phyloP scores from a whole-genome alignment of 2,113 vertebrate genomes.

The Porphyrio hochstetteri region DNA sequence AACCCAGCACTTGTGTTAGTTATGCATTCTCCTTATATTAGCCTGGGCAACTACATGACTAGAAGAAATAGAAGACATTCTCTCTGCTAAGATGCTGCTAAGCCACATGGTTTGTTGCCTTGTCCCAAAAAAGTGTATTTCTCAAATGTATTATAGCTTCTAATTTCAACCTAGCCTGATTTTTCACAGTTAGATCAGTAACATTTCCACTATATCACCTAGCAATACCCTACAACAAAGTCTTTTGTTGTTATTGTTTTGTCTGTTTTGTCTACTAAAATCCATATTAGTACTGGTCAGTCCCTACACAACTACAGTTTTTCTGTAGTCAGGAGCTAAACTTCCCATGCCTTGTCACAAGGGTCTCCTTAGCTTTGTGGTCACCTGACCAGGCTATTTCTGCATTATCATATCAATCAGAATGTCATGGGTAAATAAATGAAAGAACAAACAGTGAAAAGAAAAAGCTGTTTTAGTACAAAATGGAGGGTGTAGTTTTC shows the following conservation, averaged over 20 bases:
- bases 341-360: not conserved
- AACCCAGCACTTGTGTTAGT: not conserved
- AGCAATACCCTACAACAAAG: not conserved
- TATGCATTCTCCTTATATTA: not conserved
- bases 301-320: not conserved
- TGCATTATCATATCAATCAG: slow-evolving; percentile 3
- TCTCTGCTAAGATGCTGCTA: not conserved
- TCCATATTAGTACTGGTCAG: not conserved
- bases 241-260: too few relatives aligned
- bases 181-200: not conserved
- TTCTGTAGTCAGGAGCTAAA: not conserved
- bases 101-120: not conserved
- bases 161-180: not conserved
- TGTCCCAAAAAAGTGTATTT: not conserved
- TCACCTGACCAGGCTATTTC: slow-evolving; percentile 13
- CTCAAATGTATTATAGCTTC: not conserved
- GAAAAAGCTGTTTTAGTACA: not conserved
- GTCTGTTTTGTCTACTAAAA: not conserved
- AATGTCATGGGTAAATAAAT: slow-evolving; percentile 9
- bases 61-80: not conserved
- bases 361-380: not conserved
- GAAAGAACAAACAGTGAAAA: slow-evolving; percentile 45
- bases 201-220: not conserved
- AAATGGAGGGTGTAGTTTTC: not conserved
- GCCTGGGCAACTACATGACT: not conserved